Base-by-base conservation (phyloP, 2,797 vertebrate genomes). In the Chromis chromis region DNA sequence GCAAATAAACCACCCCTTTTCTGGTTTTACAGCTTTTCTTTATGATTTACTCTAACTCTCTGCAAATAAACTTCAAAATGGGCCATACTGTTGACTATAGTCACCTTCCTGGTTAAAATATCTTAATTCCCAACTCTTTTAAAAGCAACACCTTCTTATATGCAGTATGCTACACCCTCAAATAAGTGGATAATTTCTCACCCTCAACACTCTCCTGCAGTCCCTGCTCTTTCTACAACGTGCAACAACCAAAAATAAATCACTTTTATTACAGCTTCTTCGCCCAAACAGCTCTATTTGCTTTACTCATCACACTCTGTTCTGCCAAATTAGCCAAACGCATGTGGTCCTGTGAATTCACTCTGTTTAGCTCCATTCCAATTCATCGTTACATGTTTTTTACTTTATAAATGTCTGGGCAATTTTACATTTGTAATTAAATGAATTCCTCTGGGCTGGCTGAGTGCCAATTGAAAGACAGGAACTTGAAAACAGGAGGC, bases 171-270 rank as follows among this genome's bases (percentile, higher is more conserved):
- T 22, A 49, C 36, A 53, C 12, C 22, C 14, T 39, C 27, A 40
- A 62, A 10, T 17, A 27, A 58, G 22, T 2, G 2, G 56, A 49
- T 50, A 1, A 48, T 69, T 59, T 66, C 40, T 76, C 21, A 64
- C 8, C 24, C 3, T 14, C 12, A 50, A 25, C 9, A 44, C 13
- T 53, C 28, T 24, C 24, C 60, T 21, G 72, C 27, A 60, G 48
- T 57, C 65, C 49, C 49, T 0, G 36, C 68, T 70, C 65, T 42
- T 27, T 14, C 36, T n/a, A 22, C 48, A 53, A 53, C n/a, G 59
- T 28, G 61, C 39, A 56, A 10, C 65, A 74, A 63, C 17, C 4
- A 70, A 59, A 56, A 42, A 82, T 58, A 55, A 73, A 70, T 55
- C 44, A 48, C 62, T 63, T 48, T 62, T 19, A 59, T 24, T 44